These are phyloP conservation scores for Scartelaos histophorus DNA, from an alignment of 2,113 vertebrate genomes.

Conservation along the genomic window DNA sequence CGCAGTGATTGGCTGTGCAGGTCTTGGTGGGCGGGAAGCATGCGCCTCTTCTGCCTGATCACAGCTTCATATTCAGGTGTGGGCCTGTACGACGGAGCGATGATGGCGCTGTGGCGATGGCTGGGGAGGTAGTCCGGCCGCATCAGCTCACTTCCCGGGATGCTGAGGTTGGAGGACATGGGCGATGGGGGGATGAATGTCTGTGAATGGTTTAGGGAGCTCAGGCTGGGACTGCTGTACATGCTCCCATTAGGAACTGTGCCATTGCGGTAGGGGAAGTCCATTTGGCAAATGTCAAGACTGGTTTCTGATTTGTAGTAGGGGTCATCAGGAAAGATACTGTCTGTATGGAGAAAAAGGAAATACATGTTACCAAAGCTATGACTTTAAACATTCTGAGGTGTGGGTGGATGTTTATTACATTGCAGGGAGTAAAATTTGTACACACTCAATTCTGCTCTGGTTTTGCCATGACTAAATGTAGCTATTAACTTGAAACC, in stretches of 20 bases:
- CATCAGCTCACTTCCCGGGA: constrained; percentile 92
- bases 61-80: constrained; percentile 95
- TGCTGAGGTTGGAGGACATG: constrained; percentile 92
- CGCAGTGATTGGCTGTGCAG: constrained; percentile 93
- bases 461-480: too few relatives aligned
- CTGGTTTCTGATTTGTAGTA: constrained; percentile 93
- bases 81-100: constrained; percentile 92
- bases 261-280: constrained; percentile 87
- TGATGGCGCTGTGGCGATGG: constrained; percentile 94
- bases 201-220: constrained; percentile 92
- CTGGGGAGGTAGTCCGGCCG: constrained; percentile 90
- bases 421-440: too few relatives aligned
- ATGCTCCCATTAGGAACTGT: constrained; percentile 90
- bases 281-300: constrained; percentile 83
- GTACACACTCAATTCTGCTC: too few relatives aligned
- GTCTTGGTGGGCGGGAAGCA: constrained; percentile 80
- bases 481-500: too few relatives aligned
- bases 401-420: too few relatives aligned
- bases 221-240: constrained; percentile 91
- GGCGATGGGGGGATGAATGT: constrained; percentile 90
- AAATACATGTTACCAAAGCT: background rate
- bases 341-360: constrained; percentile 75
- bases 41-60: constrained; percentile 89
- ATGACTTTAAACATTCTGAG: too few relatives aligned
- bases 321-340: constrained; percentile 92